phyloP scores from a whole-genome alignment of 2,113 vertebrate genomes.

The Ptilonorhynchus violaceus region DNA sequence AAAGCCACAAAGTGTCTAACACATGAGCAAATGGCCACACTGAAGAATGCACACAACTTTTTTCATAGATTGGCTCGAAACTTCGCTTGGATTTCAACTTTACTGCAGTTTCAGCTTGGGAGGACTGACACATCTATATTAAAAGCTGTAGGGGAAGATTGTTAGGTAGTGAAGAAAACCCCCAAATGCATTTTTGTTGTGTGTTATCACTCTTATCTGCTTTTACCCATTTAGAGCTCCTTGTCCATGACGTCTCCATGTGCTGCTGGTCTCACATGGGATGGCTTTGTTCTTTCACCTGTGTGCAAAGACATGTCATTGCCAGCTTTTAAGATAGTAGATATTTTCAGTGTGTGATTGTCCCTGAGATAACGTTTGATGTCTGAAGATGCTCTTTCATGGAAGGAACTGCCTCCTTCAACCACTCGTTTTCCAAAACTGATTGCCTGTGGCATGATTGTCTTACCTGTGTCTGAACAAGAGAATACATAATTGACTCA shows the following conservation, averaged over 20 bases:
- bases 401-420: neutral
- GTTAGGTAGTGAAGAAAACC: neutral
- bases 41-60: neutral
- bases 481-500: neutral
- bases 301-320: neutral
- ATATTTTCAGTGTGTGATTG: neutral
- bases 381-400: neutral
- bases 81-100: neutral
- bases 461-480: neutral
- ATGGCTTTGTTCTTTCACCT: neutral
- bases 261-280: neutral
- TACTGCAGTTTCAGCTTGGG: neutral
- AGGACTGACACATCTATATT: neutral
- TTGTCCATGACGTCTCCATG: neutral
- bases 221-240: neutral
- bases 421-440: neutral
- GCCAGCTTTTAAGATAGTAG: neutral
- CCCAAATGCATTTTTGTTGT: neutral
- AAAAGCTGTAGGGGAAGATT: neutral
- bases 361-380: neutral
- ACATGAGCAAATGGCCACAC: fast-evolving
- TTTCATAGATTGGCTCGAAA: neutral
- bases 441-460: neutral
- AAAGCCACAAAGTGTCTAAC: neutral
- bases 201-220: neutral